Evolutionary conservation across 2,113 vertebrate genomes (phyloP).

Genomic region (Neotragus moschatus): DNA sequence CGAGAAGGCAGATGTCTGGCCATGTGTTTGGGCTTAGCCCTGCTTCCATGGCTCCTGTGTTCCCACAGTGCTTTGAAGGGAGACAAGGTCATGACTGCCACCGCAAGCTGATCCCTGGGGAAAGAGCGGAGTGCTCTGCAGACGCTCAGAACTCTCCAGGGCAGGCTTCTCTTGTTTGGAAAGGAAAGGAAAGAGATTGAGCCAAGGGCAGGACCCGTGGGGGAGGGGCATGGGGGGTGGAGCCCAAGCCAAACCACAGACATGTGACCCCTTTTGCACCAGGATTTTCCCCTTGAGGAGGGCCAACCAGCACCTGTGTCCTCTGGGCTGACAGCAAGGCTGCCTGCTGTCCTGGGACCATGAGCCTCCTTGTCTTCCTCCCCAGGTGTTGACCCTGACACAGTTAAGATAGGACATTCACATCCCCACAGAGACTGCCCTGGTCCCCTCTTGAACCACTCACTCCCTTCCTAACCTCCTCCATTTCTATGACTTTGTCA

Average conservation of each 20-base stretch:
- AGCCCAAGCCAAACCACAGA: neutral
- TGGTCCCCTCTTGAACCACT: no score
- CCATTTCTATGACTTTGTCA: neutral
- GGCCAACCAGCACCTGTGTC: no score
- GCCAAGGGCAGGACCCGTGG: neutral
- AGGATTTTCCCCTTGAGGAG: fast-evolving
- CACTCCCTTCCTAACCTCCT: neutral
- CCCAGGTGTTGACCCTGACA: neutral
- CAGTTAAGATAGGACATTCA: neutral
- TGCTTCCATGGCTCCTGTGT: no score
- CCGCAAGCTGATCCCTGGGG: fast-evolving
- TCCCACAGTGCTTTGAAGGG: neutral
- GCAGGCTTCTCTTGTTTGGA: neutral
- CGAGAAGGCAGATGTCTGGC: neutral
- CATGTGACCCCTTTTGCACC: neutral
- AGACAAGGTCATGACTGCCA: neutral
- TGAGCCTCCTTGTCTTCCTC: neutral
- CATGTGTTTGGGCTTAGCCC: neutral
- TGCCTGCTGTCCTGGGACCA: neutral
- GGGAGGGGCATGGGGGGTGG: neutral
- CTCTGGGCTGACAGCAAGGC: neutral
- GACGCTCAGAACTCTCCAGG: neutral
- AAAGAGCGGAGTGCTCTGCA: neutral
- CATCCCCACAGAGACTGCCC: neutral
- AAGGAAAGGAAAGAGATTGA: neutral